Conservation (phyloP, 1,140 invertebrate genomes). For the Drosophila pseudoobscura region DNA sequence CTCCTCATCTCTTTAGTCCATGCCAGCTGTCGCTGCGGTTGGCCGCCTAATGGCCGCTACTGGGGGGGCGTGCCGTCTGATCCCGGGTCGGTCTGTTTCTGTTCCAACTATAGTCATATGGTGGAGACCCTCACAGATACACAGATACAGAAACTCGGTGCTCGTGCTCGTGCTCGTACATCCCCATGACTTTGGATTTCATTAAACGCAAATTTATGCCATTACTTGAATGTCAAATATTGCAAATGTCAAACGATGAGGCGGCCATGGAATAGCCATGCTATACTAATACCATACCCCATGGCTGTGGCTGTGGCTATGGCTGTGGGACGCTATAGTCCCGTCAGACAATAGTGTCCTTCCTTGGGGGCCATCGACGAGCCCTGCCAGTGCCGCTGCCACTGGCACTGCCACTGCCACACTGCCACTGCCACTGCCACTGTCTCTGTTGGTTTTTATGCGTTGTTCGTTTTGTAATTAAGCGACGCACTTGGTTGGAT, state of each 20-base stretch:
- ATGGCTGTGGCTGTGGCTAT: constrained; percentile 5
- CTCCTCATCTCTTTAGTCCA: background rate
- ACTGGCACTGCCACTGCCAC: background rate
- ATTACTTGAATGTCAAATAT: constrained; percentile 81
- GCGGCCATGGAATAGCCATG: constrained; percentile 5
- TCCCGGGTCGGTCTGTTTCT: constrained; percentile 1
- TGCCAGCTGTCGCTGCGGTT: constrained; percentile 57
- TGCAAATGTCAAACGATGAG: constrained; percentile 72
- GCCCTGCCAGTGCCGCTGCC: constrained; percentile 4
- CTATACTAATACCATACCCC: background rate
- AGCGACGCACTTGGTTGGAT: constrained; percentile 76
- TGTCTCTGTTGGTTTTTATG: constrained; percentile 73
- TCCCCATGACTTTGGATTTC: constrained; percentile 59
- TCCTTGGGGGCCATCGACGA: constrained; percentile 41
- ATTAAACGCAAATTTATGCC: constrained; percentile 81
- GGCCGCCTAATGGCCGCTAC: constrained; percentile 38
- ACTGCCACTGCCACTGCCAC: background rate
- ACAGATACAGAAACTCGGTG: background rate
- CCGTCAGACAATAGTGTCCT: constrained; percentile 46
- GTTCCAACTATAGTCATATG: constrained; percentile 7
- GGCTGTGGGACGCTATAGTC: background rate
- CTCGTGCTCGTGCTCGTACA: background rate
- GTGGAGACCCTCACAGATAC: constrained; percentile 24
- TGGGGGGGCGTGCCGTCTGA: constrained; percentile 4
- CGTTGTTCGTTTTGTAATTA: constrained; percentile 82